Evolutionary conservation across 1,140 invertebrate species (phyloP).

Genomic region (Prorops nasuta): DNA sequence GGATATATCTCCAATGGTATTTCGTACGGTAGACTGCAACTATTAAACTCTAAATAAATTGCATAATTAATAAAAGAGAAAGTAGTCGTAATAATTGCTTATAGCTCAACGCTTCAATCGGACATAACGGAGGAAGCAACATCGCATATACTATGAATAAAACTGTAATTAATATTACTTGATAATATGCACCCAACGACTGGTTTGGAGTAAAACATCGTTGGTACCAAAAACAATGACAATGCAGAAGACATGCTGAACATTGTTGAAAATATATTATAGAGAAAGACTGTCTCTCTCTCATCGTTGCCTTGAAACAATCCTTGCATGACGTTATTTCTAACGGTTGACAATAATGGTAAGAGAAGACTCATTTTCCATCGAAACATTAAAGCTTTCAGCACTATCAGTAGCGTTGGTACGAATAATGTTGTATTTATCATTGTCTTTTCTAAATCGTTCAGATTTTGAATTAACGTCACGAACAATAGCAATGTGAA

Average conservation of each 20-base stretch:
- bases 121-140: no score
- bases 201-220: conserved; percentile 17
- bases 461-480: conserved; percentile 13
- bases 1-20: conserved; percentile 12
- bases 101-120: no score
- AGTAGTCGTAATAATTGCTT: no score
- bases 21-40: conserved; percentile 16
- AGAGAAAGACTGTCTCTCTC: conserved; percentile 11
- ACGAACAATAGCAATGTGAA: conserved; percentile 17
- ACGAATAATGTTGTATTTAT: conserved; percentile 19
- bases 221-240: conserved; percentile 22
- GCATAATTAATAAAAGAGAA: no score
- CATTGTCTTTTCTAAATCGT: conserved; percentile 15
- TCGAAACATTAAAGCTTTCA: conserved; percentile 25
- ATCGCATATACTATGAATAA: no score
- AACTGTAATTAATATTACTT: conserved; percentile 8
- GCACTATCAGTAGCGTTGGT: conserved; percentile 17
- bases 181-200: conserved; percentile 14
- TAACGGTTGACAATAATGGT: conserved; percentile 12
- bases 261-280: conserved; percentile 17
- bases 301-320: conserved; percentile 13
- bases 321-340: conserved; percentile 9
- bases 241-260: conserved; percentile 16
- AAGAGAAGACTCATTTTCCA: conserved; percentile 17
- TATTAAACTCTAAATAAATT: conserved; percentile 22